Conservation (phyloP, 2,797 vertebrate species). For the Neosalanx taihuensis region DNA sequence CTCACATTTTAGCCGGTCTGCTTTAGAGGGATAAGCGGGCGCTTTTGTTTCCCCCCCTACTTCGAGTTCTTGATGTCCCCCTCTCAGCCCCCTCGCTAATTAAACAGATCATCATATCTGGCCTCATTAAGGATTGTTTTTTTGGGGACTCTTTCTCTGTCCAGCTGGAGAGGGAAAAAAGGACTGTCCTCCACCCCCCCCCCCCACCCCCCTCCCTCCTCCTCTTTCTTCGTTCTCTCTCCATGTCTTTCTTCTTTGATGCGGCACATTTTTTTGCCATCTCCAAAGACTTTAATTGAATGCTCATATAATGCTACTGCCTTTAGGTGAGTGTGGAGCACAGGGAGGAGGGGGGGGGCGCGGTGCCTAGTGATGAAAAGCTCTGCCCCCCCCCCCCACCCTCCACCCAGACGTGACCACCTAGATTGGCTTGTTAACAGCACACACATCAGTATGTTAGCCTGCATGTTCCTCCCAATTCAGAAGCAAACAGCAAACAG, state of each 20-base stretch:
- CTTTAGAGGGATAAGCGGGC: slow-evolving; percentile 24
- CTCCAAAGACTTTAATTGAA: slow-evolving; percentile 91
- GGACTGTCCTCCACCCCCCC: slow-evolving; percentile 44
- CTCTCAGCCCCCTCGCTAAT: slow-evolving; percentile 65
- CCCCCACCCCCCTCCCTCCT: neutral
- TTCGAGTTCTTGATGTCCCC: slow-evolving; percentile 23
- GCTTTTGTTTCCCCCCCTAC: neutral
- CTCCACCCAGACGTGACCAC: slow-evolving; percentile 69
- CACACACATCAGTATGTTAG: slow-evolving; percentile 64
- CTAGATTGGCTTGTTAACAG: slow-evolving; percentile 77
- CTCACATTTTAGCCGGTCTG: slow-evolving; percentile 62
- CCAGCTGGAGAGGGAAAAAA: slow-evolving; percentile 66
- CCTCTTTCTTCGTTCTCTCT: neutral
- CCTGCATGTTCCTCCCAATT: slow-evolving; percentile 61
- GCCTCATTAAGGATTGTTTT: slow-evolving; percentile 85
- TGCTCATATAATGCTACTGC: slow-evolving; percentile 73
- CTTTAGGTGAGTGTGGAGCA: slow-evolving; percentile 54
- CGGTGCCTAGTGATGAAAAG: slow-evolving; percentile 54
- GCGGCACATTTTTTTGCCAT: slow-evolving; percentile 33
- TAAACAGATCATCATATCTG: slow-evolving; percentile 69
- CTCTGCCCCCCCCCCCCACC: neutral
- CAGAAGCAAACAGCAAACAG: slow-evolving; percentile 65
- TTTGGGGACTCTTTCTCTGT: slow-evolving; percentile 73
- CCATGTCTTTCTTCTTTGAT: neutral
- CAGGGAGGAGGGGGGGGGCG: slow-evolving; percentile 48